Conservation (phyloP, 1,140 invertebrate species). For the Ceratoteleas bidentatus region DNA sequence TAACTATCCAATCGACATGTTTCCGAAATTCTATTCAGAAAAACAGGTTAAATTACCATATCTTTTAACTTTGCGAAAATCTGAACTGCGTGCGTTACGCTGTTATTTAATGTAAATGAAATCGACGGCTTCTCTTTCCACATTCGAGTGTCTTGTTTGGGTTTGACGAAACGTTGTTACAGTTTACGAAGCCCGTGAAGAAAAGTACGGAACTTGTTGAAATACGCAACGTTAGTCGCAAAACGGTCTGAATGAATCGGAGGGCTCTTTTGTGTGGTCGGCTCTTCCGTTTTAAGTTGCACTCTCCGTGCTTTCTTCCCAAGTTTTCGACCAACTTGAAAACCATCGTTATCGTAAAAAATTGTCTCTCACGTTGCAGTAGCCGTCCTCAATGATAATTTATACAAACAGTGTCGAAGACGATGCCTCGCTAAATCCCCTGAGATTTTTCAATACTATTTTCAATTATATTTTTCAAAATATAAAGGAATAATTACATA, state of each 20-base stretch:
- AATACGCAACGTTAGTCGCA: constrained; percentile 56
- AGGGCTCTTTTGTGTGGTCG: constrained; percentile 52
- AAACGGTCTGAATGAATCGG: constrained; percentile 49
- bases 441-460: no score
- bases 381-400: constrained; percentile 35
- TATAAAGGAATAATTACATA: no score
- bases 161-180: constrained; percentile 43
- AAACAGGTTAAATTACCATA: no score
- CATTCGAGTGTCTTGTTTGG: constrained; percentile 41
- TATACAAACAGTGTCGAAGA: constrained; percentile 23
- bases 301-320: constrained; percentile 46
- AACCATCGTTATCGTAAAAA: constrained; percentile 62
- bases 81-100: no score
- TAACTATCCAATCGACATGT: no score
- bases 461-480: no score
- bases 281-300: constrained; percentile 56
- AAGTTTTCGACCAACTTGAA: constrained; percentile 55
- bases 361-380: constrained; percentile 35
- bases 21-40: no score
- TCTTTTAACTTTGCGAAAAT: no score
- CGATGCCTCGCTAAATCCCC: no score
- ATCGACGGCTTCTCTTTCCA: background rate
- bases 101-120: background rate
- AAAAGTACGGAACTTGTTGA: constrained; percentile 56
- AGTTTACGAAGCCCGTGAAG: constrained; percentile 25